Evolutionary conservation across 2,888 invertebrate species (phyloP).

Genomic region (Homarus gammarus): DNA sequence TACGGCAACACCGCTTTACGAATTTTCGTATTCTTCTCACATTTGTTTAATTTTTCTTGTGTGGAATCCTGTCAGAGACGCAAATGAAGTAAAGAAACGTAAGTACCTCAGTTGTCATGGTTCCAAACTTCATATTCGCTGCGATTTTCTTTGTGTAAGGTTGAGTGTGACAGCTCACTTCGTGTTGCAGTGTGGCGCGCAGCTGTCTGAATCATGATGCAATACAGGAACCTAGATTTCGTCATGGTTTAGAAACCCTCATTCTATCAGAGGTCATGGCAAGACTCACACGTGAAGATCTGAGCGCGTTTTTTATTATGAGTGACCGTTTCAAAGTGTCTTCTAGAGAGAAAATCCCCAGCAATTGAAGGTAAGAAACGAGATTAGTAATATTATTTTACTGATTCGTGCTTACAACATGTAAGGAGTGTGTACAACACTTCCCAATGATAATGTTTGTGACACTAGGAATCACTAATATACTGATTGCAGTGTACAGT

Average conservation of each 20-base stretch:
- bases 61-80: constrained; percentile 35
- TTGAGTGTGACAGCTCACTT: neutral
- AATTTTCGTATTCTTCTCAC: constrained; percentile 34
- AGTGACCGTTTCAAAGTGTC: neutral
- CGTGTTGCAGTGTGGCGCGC: neutral
- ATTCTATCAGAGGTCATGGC: constrained; percentile 1
- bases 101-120: no score
- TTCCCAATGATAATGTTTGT: no score
- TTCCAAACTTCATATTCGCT: no score
- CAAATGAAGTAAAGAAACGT: constrained; percentile 55
- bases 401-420: no score
- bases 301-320: neutral
- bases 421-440: no score
- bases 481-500: no score
- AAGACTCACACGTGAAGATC: neutral
- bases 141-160: neutral
- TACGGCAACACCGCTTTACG: constrained; percentile 1
- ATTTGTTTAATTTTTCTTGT: constrained; percentile 56
- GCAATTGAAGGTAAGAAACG: no score
- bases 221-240: constrained; percentile 12
- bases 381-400: no score
- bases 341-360: neutral
- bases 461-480: no score
- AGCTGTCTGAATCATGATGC: constrained; percentile 4
- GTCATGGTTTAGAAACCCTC: neutral